A percentile compares a stretch with the other conserved stretches of the same genome.
Evolutionary conservation across 2,113 vertebrate species (phyloP).

Genomic region (Epinephelus cyanopodus): DNA sequence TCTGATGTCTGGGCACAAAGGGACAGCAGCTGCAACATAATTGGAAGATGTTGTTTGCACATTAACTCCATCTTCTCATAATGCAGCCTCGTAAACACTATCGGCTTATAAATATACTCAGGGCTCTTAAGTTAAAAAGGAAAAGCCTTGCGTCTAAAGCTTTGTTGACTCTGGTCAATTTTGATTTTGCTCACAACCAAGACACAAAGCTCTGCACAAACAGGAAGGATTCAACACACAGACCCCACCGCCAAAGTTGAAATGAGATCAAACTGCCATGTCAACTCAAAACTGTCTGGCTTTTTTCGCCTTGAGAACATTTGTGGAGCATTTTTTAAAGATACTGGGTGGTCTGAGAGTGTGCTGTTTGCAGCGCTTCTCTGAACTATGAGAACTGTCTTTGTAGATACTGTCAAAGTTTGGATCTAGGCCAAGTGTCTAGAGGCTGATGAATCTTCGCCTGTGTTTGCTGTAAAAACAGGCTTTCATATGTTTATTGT

Average conservation of each 20-base stretch:
- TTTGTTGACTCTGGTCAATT: conserved; percentile 32
- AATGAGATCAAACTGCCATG: conserved; percentile 41
- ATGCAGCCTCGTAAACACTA: conserved; percentile 37
- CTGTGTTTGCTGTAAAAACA: conserved; percentile 50
- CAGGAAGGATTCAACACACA: conserved; percentile 53
- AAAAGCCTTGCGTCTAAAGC: conserved; percentile 38
- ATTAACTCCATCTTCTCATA: conserved; percentile 51
- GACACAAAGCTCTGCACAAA: conserved; percentile 53
- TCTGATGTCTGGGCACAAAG: conserved; percentile 53
- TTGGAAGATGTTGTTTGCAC: conserved; percentile 30
- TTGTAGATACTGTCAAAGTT: conserved; percentile 63
- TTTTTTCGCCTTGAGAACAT: conserved; percentile 31
- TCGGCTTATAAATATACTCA: conserved; percentile 30
- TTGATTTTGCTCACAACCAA: conserved; percentile 34
- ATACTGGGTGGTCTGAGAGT: conserved; percentile 61
- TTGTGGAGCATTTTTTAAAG: conserved; percentile 37
- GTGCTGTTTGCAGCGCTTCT: conserved; percentile 34
- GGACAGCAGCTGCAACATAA: conserved; percentile 26
- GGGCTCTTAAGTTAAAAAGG: conserved; percentile 54
- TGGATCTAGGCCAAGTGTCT: conserved; percentile 69
- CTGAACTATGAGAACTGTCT: conserved; percentile 40
- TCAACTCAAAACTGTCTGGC: conserved; percentile 38
- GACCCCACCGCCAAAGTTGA: conserved; percentile 6
- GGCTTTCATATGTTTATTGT: conserved; percentile 54
- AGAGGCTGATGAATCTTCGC: conserved; percentile 46